Evolutionary conservation across 2,113 vertebrate genomes (phyloP), one percentile per base, ranked within the genome.

Genomic region (Chloebia gouldiae): DNA sequence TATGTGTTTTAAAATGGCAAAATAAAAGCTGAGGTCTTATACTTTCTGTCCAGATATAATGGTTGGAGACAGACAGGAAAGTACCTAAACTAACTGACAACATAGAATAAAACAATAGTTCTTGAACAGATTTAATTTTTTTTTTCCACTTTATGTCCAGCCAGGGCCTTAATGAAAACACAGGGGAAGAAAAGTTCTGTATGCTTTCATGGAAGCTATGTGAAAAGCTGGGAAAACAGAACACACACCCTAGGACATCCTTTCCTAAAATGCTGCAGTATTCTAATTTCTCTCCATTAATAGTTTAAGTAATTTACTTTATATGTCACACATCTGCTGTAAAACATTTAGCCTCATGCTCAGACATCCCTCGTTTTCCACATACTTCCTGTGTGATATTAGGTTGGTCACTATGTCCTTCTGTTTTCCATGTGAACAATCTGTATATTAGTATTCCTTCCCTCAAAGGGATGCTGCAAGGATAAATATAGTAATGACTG

Each of bases 401-500:
- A 77, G 56, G 59, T 47, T 77, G 71, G 93, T 83, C 85, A 81
- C 68, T 45, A 45, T 37, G 49, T 95, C 82, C 61, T 89, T 80
- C 91, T 94, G 75, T 73, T 93, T 90, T 80, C 68, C 90, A 78
- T 78, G 75, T 95, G 84, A 86, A 91, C 31, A 66, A 63, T 80
- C 33, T 54, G 44, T 40, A 7, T 64, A 71, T 88, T 90, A 42
- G 75, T 91, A 91, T 94, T 96, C 90, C 49, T 82, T 71, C 70
- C 60, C 93, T 92, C 76, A 95, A 56, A 96, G 72, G 47, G 75
- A 24, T 68, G 47, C 64, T 93, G 68, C 69, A 75, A 90, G 86
- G 76, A 86, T 95, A 96, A 95, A 95, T 93, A 81, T 30, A 93
- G 85, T 86, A 94, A 92, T 47, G 64, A 69, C 45, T 86, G 28